phyloP scores from a whole-genome alignment of 2,888 invertebrate genomes.

The Camptogramma bilineatum region DNA sequence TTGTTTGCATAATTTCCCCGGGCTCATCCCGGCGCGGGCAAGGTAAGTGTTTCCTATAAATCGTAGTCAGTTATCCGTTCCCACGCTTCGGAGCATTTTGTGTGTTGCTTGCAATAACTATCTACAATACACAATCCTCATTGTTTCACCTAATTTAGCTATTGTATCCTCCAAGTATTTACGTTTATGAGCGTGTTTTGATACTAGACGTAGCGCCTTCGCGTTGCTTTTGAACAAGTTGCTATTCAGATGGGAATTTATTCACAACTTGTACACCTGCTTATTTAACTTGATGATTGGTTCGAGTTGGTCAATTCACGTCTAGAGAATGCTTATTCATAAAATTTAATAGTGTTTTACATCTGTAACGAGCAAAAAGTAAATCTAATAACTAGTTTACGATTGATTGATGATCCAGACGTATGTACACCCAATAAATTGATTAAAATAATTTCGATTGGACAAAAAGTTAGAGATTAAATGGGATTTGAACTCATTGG shows the following conservation, averaged over 20 bases:
- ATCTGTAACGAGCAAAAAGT: conserved; percentile 31
- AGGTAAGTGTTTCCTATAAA: conserved; percentile 66
- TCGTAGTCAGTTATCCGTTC: conserved; percentile 70
- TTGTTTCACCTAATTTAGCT: conserved; percentile 83
- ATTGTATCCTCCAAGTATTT: conserved; percentile 79
- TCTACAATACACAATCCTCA: conserved; percentile 78
- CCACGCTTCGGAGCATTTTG: conserved; percentile 78
- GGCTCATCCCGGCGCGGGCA: conserved; percentile 60
- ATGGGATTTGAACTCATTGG: conserved; percentile 59
- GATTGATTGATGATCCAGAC: conserved; percentile 73
- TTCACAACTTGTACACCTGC: conserved; percentile 19
- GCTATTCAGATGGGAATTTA: conserved; percentile 20
- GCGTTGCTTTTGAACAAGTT: conserved; percentile 26
- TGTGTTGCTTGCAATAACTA: conserved; percentile 74
- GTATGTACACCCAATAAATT: conserved; percentile 66
- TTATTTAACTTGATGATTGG: conserved; percentile 23
- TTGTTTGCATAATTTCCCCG: conserved; percentile 64
- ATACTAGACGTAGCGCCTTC: conserved; percentile 48
- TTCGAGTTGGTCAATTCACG: conserved; percentile 25
- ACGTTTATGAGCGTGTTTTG: conserved; percentile 70
- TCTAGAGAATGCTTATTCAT: conserved; percentile 14
- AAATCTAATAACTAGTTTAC: conserved; percentile 65
- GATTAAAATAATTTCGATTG: conserved; percentile 71
- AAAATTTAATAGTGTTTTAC: conserved; percentile 10
- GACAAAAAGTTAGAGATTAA: conserved; percentile 69